Conservation (phyloP, 1,140 invertebrate genomes). For the Hyles vespertilio region DNA sequence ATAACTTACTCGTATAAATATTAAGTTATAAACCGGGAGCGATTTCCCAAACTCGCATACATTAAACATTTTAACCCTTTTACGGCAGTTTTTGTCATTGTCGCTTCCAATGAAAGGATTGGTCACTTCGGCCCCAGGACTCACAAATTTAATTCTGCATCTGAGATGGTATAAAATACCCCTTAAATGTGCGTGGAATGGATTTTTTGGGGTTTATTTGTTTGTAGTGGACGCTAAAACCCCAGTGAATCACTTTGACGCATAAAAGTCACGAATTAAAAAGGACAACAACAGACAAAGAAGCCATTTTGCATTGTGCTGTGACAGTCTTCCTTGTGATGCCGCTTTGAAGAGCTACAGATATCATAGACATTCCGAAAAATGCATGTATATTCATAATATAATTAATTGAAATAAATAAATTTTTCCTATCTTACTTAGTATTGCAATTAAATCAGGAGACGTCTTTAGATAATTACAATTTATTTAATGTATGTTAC, state of each 20-base stretch:
- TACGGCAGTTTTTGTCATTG: slow-evolving; percentile 25
- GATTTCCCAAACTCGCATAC: slow-evolving; percentile 23
- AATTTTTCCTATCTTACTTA: no score
- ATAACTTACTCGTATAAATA: neutral
- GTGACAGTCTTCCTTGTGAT: slow-evolving; percentile 65
- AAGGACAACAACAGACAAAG: slow-evolving; percentile 72
- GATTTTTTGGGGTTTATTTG: neutral
- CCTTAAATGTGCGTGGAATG: neutral
- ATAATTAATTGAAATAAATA: no score
- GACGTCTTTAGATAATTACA: no score
- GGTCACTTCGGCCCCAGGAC: neutral
- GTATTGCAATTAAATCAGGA: no score
- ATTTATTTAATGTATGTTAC: no score
- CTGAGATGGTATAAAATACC: neutral
- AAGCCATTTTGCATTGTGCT: slow-evolving; percentile 69
- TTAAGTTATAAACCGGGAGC: slow-evolving; percentile 9
- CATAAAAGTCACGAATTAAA: slow-evolving; percentile 72
- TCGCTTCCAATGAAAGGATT: slow-evolving; percentile 1
- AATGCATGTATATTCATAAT: no score
- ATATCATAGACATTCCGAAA: slow-evolving; percentile 35
- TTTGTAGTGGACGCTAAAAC: slow-evolving; percentile 21
- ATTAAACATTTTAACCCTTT: slow-evolving; percentile 13
- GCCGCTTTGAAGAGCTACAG: slow-evolving; percentile 47
- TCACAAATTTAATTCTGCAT: neutral
- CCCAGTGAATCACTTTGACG: slow-evolving; percentile 66